Base-by-base conservation (phyloP, 2,888 invertebrate species). In the Apomyelois bistriatella region DNA sequence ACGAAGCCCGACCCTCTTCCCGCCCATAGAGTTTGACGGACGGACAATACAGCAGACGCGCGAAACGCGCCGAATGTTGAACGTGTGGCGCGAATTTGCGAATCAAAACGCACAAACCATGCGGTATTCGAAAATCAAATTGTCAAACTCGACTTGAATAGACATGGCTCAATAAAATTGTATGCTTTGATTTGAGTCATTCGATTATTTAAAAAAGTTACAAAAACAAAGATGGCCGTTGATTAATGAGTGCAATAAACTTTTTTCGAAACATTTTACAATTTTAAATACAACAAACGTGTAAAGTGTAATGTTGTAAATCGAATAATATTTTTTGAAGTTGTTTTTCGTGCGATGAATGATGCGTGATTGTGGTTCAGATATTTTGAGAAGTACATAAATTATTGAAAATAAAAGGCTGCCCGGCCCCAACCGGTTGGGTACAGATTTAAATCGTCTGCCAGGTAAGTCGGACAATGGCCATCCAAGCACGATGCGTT, bases 391-490 rank as follows among this genome's bases (percentile, higher is more conserved):
- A 65, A 69, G 70, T 76, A 77, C 72, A 79, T 79, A 79, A 74
- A 79, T 78, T 77, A 78, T 77, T 78, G 65, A 74, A 76, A 78
- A 82, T 77, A 82, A 84, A 85, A 81, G 74, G 72, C 64, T 79
- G 78, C 76, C 78, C 72, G 74, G 74, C 69, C 65, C 69, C 69
- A 81, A 82, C 83, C 82, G 84, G 84, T 84, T 73, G 65, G 66
- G 69, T 67, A 64, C 66, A 72, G 81, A 84, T 82, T 82, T 73
- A 77, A 81, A 84, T 81, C 83, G 72, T 68, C 69, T 76, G 68
- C 72, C 80, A 83, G 85, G 85, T 85, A 85, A 83, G 84, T 81
- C 72, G 80, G 81, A 85, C 85, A 85, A 85, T 85, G 82, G 82
- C 74, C 79, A 79, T 80, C 79, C 73, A 72, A 73, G 75, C 79